Percentiles rank a stretch among this genome's conserved stretches.
phyloP scores from a whole-genome alignment of 2,888 invertebrate genomes.

The Agriopis leucophaearia region DNA sequence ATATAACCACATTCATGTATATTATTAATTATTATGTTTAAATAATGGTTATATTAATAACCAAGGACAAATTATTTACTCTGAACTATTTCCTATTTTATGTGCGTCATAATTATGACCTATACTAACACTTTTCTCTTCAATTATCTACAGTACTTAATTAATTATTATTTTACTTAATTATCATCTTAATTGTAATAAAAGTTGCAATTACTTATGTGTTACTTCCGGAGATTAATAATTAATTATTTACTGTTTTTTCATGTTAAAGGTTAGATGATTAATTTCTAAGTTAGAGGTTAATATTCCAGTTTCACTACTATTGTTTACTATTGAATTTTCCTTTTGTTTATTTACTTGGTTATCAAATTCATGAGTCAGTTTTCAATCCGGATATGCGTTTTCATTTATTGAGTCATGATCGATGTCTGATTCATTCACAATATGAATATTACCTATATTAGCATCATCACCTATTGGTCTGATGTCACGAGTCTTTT shows the following conservation, averaged over 20 bases:
- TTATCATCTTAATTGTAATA: background rate
- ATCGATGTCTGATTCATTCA: conserved; percentile 35
- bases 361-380: conserved; percentile 44
- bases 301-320: background rate
- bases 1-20: background rate
- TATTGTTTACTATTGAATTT: conserved; percentile 15
- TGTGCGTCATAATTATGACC: conserved; percentile 8
- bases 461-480: conserved; percentile 10
- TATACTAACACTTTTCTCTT: background rate
- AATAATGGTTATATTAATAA: background rate
- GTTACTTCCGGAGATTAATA: conserved; percentile 6
- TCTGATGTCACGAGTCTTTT: conserved; percentile 12
- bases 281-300: conserved; percentile 20
- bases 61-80: background rate
- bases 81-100: background rate
- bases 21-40: background rate
- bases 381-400: conserved; percentile 33
- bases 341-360: conserved; percentile 48
- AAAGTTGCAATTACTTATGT: background rate
- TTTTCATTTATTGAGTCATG: conserved; percentile 37
- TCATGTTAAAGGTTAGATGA: background rate
- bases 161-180: background rate
- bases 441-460: conserved; percentile 12
- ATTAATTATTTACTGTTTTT: background rate
- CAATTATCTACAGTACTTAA: background rate